Base-by-base conservation (phyloP, 2,888 invertebrate species). In the Thysanoteuthis rhombus region DNA sequence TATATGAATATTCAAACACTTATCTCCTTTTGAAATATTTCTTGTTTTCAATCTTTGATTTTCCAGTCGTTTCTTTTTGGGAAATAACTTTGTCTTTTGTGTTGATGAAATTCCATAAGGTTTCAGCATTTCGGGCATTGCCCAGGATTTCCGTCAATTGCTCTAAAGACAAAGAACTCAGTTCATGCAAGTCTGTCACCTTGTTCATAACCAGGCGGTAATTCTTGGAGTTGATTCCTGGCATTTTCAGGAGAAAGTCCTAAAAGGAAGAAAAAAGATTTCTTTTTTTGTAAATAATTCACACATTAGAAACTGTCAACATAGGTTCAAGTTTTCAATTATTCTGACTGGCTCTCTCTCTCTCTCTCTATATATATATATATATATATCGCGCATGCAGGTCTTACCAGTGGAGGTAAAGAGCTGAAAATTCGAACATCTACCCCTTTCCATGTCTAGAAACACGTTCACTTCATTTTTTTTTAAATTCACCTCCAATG, bases 221-320 rank as follows among this genome's bases (percentile, higher is more conserved):
- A 97, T 99, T 99, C 97, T 98, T 99, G 0, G 98, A 98, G 94
- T 98, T 98, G 12, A 99, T 98, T 22, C 99, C 99, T 0, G 99
- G 99, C 96, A 99, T 97, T 97, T 98, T 98, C 42, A 98, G 97
- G n/a, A 99, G 97, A 96, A 99, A 98, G 97, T 98, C 98, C 96
- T 97, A 95, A 36, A 94, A 58, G 6, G 52, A 52, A 52, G 16
- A 47, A 94, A 19, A 90, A 39, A 36, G 19, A 90, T 40, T 90
- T 42, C 6, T 16, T 42, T 42, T 42, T 0, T 42, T 16, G 16
- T 42, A 8, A 42, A 42, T 42, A 42, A 42, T 42, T 12, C 42
- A 42, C 8, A 42, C 42, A 12, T 42, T 42, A 47, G 47, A n/a
- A n/a, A n/a, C n/a, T n/a, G n/a, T n/a, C n/a, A n/a, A n/a, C n/a